Base-by-base conservation (phyloP, 2,113 vertebrate species). In the Tonatia bakeri region DNA sequence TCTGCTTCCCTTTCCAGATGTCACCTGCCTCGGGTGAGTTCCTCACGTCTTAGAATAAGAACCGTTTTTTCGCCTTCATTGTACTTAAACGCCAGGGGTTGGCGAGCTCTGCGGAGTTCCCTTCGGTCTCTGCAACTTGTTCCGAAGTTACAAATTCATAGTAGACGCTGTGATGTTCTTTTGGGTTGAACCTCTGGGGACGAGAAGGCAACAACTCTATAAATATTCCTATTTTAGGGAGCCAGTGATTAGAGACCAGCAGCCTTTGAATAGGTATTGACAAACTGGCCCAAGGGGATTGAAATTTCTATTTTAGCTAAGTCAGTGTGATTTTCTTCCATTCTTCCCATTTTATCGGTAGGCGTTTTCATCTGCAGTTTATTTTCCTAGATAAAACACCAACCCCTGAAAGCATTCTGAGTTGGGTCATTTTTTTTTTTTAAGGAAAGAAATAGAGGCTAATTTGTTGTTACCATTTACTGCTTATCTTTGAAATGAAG, bases 201-300 rank as follows among this genome's bases (percentile, higher is more conserved):
- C 52, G 43, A 75, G 72, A 86, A 80, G 82, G 95, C 85, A 95
- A 19, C 50, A 24, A 17, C 61, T 87, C 81, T n/a, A 31, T 95
- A 90, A 84, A 76, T 95, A 91, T 88, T 82, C 87, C 91, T 97
- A 3, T 96, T 97, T 96, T 90, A 52, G 81, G 85, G 91, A 94
- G 64, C 54, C 54, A 40, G 77, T 33, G 83, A 69, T 93, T 38
- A 43, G 93, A 91, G 94, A 89, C 89, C 76, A 91, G 87, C 87
- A 47, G 83, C 36, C 77, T 96, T 94, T 88, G 92, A 96, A 20
- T 81, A 86, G 81, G 90, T 97, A 92, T 94, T 94, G 96, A 94
- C 87, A 96, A 33, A 90, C 75, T 69, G 81, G 67, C 85, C 94
- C 69, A 24, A 70, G 85, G 76, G 76, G 83, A 95, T 94, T 82